These are phyloP conservation scores for Orthonyx spaldingii DNA, from an alignment of 2,113 vertebrate genomes.

Conservation along the genomic window DNA sequence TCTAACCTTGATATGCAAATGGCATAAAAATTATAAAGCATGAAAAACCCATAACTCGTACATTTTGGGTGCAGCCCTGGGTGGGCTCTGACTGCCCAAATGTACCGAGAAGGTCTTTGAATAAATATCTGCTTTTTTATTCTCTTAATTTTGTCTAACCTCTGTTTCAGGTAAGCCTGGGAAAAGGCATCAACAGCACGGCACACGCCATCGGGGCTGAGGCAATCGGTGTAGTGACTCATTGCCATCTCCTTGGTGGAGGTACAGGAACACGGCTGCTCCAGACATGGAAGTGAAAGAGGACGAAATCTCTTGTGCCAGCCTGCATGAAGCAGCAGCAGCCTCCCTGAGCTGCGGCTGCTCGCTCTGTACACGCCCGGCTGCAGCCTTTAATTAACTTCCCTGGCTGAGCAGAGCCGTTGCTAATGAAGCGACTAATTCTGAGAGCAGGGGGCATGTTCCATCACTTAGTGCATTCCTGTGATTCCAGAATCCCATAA, in stretches of 20 bases:
- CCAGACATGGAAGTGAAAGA: neutral
- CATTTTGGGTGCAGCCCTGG: too few species aligned
- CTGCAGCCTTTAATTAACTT: constrained; percentile 67
- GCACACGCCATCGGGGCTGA: accelerated
- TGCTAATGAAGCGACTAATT: constrained; percentile 60
- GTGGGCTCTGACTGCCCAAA: too few species aligned
- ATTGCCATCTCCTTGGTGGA: neutral
- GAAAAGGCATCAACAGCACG: too few species aligned
- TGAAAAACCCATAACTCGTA: too few species aligned
- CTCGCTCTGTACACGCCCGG: neutral
- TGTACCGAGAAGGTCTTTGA: too few species aligned
- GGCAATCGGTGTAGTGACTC: neutral
- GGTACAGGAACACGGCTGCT: neutral
- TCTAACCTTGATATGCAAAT: too few species aligned
- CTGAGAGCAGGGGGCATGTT: constrained; percentile 47
- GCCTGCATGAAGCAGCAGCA: neutral
- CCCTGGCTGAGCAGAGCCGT: constrained; percentile 37
- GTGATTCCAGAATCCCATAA: neutral
- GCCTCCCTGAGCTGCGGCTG: neutral
- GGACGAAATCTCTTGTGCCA: neutral
- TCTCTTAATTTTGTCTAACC: too few species aligned
- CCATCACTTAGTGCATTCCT: neutral
- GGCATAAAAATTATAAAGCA: too few species aligned
- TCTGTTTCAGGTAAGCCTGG: too few species aligned
- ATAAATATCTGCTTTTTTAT: too few species aligned